Conservation (phyloP, 2,113 vertebrate genomes). For the Xerus inauris region DNA sequence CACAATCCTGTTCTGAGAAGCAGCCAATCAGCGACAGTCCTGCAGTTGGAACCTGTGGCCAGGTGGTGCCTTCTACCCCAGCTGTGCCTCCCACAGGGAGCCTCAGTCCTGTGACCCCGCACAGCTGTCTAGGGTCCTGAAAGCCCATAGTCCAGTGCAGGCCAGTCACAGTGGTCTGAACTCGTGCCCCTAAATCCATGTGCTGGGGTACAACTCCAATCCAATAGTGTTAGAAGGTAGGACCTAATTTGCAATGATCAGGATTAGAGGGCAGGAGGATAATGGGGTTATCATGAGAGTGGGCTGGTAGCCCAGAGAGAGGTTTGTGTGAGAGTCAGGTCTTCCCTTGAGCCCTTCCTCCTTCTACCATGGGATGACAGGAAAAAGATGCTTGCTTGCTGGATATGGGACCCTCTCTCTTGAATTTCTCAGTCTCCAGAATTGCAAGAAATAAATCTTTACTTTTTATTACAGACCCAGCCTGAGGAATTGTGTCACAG, state of each 20-base stretch:
- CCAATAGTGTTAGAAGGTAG: not conserved
- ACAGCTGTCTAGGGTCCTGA: rapidly evolving
- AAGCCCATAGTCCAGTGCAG: too few relatives aligned
- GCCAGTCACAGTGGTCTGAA: too few relatives aligned
- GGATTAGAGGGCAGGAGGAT: too few relatives aligned
- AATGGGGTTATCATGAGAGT: too few relatives aligned
- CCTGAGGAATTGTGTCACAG: not conserved
- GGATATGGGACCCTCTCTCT: not conserved
- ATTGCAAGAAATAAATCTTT: not conserved
- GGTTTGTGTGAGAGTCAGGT: too few relatives aligned
- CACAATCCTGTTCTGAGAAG: not conserved
- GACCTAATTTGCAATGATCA: too few relatives aligned
- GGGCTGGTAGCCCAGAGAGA: not conserved
- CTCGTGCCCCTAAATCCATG: not conserved
- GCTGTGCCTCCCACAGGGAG: not conserved
- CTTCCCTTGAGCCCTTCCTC: not conserved
- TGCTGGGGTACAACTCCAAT: not conserved
- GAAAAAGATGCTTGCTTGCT: not conserved
- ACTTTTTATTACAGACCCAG: not conserved
- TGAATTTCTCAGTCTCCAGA: too few relatives aligned
- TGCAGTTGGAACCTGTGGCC: rapidly evolving
- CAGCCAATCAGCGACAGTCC: not conserved
- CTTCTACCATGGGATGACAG: not conserved
- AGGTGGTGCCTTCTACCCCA: not conserved
- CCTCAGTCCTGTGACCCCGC: not conserved